Conservation (phyloP, 2,888 invertebrate genomes). For the Thymelicus acteon region DNA sequence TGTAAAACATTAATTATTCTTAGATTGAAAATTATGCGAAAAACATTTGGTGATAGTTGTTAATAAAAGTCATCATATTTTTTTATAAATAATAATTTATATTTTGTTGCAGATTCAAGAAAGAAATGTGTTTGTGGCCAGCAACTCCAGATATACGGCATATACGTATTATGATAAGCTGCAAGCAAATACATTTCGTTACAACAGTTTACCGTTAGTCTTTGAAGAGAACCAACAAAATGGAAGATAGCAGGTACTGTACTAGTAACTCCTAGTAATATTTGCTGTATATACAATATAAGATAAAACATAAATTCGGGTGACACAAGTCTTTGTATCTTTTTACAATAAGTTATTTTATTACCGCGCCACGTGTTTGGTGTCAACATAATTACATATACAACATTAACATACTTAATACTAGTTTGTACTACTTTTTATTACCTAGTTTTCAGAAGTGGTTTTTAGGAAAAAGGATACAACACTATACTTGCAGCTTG, state of each 20-base stretch:
- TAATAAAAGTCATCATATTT: no score
- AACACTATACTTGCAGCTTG: no score
- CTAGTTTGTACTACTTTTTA: no score
- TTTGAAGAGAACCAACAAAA: slow-evolving; percentile 48
- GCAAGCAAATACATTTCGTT: slow-evolving; percentile 49
- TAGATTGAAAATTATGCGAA: background rate
- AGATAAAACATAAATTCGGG: no score
- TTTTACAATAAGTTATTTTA: no score
- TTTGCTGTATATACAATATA: background rate
- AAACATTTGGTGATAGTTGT: background rate
- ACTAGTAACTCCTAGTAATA: background rate
- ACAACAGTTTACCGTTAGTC: slow-evolving; percentile 66
- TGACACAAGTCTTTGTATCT: no score
- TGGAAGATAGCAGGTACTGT: slow-evolving; percentile 69
- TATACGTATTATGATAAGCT: slow-evolving; percentile 48
- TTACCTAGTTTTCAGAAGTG: no score
- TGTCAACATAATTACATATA: no score
- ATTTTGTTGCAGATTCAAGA: slow-evolving; percentile 52
- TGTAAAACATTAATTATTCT: background rate
- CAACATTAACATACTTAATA: no score
- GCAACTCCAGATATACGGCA: slow-evolving; percentile 42
- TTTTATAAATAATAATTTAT: background rate
- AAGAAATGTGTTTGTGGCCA: slow-evolving; percentile 64
- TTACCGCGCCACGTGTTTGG: no score
- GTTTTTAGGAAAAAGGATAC: no score